Conservation (phyloP, 2,113 vertebrate genomes). For the Calidris pygmaea region DNA sequence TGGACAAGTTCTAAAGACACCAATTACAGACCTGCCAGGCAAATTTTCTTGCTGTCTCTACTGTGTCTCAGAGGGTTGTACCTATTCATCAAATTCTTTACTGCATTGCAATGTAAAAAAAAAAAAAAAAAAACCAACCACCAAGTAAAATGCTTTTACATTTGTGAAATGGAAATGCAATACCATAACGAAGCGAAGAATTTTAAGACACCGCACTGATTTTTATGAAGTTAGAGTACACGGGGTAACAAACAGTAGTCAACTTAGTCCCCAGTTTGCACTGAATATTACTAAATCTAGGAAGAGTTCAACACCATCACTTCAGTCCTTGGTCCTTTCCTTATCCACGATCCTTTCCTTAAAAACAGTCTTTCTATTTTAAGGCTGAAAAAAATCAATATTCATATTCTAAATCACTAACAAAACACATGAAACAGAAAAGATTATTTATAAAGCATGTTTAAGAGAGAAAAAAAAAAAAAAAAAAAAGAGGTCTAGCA, state of each 20-base stretch:
- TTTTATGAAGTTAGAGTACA: not conserved
- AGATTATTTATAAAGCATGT: not conserved
- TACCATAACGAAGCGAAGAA: not conserved
- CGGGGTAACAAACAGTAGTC: not conserved
- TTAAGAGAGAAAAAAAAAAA: not conserved
- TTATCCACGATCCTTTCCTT: not conserved
- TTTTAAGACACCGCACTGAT: fast-evolving
- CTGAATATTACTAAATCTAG: not conserved
- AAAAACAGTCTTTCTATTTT: not conserved
- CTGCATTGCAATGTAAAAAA: not conserved
- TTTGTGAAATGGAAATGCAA: not conserved
- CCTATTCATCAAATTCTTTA: not conserved
- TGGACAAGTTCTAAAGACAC: not conserved
- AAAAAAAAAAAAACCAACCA: not conserved
- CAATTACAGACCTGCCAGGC: not conserved
- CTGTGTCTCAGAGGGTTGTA: not conserved
- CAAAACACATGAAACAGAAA: not conserved
- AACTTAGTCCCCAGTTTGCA: not conserved
- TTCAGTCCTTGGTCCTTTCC: not conserved
- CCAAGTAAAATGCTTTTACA: not conserved
- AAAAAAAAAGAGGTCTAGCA: not conserved
- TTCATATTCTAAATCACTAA: not conserved
- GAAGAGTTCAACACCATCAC: not conserved
- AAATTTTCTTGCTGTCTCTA: not conserved
- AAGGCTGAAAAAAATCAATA: not conserved